Evolutionary conservation across 2,113 vertebrate genomes (phyloP), one percentile per base, ranked within the genome.

Genomic region (Festucalex cinctus): DNA sequence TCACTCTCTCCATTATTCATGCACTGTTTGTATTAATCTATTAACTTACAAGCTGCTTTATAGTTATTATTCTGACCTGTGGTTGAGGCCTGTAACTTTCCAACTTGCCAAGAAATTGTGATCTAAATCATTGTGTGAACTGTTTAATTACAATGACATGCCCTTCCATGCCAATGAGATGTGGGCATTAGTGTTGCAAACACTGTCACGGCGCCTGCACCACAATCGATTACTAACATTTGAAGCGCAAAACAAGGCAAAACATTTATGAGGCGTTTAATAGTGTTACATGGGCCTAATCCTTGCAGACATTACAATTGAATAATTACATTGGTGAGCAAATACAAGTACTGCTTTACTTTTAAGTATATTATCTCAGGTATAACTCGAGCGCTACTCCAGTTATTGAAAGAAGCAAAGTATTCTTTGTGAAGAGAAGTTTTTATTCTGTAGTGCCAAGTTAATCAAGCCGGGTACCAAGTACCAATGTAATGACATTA

Each of bases 181-280:
- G 26, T 4, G 41, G 41, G 22, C 16, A 65, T 72, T 65, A 59
- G 35, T 19, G n/a, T 35, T 62, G 60, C 41, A 81, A 79, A 76
- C 73, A 71, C 49, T 16, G 68, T 68, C 70, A 79, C 63, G 60
- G 44, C 20, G 37, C 26, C 56, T 10, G 24, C 10, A 65, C 63
- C 72, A 67, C 63, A 74, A 67, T 41, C 63, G 66, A 73, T 83
- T 56, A 62, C 58, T 44, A 69, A 26, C 32, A 57, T 22, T 68
- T 16, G n/a, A 54, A 14, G 24, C 10, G 58, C 37, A 65, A 56
- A 78, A 63, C 43, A 41, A 70, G 8, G 59, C 22, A 19, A 73
- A 36, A 36, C 62, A 68, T 68, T 66, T 19, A 14, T 16, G 13
- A 64, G 22, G 10, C 36, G 2, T 19, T 36, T 5, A 68, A 51